Conservation (phyloP, 2,113 vertebrate genomes). For the Indicator maculatus region DNA sequence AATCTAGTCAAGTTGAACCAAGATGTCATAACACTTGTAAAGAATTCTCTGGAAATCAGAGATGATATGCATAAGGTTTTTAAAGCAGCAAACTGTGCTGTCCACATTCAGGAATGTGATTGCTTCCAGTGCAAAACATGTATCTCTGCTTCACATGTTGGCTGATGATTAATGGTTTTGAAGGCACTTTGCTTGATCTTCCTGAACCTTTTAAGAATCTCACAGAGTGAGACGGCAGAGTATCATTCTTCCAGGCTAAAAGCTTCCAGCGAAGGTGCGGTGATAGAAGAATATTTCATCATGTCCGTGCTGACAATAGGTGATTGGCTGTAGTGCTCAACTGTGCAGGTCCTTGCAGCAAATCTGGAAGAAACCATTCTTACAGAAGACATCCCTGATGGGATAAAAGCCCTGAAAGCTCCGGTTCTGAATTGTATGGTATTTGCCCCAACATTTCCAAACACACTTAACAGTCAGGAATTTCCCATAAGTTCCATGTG, state of each 20-base stretch:
- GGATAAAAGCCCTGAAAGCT: not conserved
- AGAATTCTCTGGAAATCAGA: not conserved
- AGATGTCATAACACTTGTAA: not conserved
- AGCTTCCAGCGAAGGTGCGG: not conserved
- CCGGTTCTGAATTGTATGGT: not conserved
- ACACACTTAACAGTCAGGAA: not conserved
- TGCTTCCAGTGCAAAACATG: not conserved
- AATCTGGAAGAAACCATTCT: not conserved
- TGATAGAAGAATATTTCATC: slow-evolving; percentile 14
- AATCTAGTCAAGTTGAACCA: accelerated
- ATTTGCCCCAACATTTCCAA: slow-evolving; percentile 4
- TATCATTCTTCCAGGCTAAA: not conserved
- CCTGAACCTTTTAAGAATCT: slow-evolving; percentile 1
- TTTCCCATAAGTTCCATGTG: not conserved
- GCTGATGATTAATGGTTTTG: not conserved
- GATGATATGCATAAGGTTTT: not conserved
- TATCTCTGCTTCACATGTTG: not conserved
- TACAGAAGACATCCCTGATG: not conserved
- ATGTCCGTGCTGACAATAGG: not conserved
- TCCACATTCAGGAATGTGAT: not conserved
- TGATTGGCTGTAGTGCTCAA: not conserved
- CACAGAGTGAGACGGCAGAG: not conserved
- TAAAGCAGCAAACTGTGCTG: not conserved
- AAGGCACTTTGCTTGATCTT: not conserved
- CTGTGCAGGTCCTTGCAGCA: not conserved